Evolutionary conservation across 2,113 vertebrate species (phyloP).

Genomic region (Microtus pennsylvanicus): DNA sequence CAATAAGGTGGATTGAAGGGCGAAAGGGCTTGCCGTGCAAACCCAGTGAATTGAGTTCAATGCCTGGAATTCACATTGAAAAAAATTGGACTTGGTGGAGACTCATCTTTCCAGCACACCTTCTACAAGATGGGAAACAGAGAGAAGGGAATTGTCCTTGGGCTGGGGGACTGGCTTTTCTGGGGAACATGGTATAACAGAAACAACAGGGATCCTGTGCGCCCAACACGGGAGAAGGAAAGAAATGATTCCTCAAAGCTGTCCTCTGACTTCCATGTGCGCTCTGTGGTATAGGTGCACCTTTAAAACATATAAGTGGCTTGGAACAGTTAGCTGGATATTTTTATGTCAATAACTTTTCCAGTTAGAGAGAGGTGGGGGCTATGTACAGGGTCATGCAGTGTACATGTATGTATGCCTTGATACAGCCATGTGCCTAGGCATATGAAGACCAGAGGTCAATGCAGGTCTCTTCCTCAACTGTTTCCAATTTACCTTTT

Average conservation of each 20-base stretch:
- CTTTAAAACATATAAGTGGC: not conserved
- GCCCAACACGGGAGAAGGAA: too few relatives aligned
- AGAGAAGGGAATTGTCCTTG: not conserved
- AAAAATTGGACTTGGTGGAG: not conserved
- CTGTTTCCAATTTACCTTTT: not conserved
- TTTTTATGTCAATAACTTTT: not conserved
- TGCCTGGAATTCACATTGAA: not conserved
- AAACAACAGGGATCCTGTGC: too few relatives aligned
- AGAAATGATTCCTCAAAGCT: not conserved
- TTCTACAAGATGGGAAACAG: not conserved
- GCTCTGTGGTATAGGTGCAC: not conserved
- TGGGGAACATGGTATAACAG: too few relatives aligned
- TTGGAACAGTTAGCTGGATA: not conserved
- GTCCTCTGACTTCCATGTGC: not conserved
- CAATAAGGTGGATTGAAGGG: too few relatives aligned
- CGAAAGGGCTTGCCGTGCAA: not conserved
- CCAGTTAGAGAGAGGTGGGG: not conserved
- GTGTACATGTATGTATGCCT: too few relatives aligned
- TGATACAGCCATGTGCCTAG: too few relatives aligned
- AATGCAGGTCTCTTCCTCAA: not conserved
- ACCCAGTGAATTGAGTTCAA: not conserved
- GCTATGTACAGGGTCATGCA: too few relatives aligned
- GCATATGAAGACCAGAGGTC: not conserved
- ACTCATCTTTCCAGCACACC: too few relatives aligned
- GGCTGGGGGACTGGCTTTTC: not conserved